Conservation (phyloP, 2,797 vertebrate genomes). For the Huso huso region DNA sequence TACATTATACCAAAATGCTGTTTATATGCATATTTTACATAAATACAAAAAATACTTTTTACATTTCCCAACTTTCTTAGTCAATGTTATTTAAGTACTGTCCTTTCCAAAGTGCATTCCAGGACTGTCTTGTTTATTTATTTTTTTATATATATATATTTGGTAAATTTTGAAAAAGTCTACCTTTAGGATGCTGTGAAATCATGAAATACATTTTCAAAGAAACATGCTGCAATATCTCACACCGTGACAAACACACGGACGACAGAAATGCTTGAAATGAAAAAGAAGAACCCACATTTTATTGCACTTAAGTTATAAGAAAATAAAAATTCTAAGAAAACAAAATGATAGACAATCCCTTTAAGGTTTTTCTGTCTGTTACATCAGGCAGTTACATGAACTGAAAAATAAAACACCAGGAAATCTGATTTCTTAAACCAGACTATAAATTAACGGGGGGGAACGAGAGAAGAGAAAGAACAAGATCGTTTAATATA, state of each 20-base stretch:
- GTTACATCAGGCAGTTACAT: slow-evolving; percentile 96
- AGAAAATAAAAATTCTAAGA: slow-evolving; percentile 99
- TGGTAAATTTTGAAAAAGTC: too few species aligned
- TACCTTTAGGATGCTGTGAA: too few species aligned
- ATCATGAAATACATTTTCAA: too few species aligned
- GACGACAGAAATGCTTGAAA: slow-evolving; percentile 69
- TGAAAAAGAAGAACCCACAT: slow-evolving; percentile 77
- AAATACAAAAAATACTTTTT: too few species aligned
- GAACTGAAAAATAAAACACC: slow-evolving; percentile 91
- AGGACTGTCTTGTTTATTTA: too few species aligned
- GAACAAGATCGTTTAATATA: slow-evolving; percentile 91
- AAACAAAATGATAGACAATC: slow-evolving; percentile 99
- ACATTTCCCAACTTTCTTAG: too few species aligned
- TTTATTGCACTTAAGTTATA: slow-evolving; percentile 99
- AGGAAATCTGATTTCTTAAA: slow-evolving; percentile 98
- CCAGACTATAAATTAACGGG: slow-evolving; percentile 96
- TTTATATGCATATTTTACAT: too few species aligned
- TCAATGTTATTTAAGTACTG: too few species aligned
- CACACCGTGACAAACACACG: slow-evolving; percentile 66
- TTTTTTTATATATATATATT: too few species aligned
- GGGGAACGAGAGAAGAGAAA: slow-evolving; percentile 55
- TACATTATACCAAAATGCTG: too few species aligned
- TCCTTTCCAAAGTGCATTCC: too few species aligned
- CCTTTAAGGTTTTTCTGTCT: slow-evolving; percentile 95
- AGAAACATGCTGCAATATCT: too few species aligned